A percentile compares a stretch with the other conserved stretches of the same genome.
These are phyloP conservation scores for Operophtera brumata DNA, from an alignment of 2,888 invertebrate species.

Conservation along the genomic window DNA sequence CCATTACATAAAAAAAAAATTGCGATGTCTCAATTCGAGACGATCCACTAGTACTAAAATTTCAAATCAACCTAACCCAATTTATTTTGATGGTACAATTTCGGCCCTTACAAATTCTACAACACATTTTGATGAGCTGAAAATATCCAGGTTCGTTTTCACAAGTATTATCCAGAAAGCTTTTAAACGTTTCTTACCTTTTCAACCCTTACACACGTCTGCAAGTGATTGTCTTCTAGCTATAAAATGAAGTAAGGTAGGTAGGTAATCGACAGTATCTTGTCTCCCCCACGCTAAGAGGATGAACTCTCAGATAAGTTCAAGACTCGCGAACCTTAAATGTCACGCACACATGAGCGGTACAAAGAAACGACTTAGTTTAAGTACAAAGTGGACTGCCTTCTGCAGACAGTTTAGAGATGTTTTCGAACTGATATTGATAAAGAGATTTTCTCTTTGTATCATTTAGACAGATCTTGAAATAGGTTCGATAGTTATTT, in stretches of 20 bases:
- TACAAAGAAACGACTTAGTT: constrained; percentile 13
- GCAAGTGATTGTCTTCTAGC: constrained; percentile 4
- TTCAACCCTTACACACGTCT: neutral
- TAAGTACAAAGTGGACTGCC: constrained; percentile 14
- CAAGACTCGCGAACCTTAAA: constrained; percentile 13
- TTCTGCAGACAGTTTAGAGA: constrained; percentile 11
- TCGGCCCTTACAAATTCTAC: neutral
- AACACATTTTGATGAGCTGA: neutral
- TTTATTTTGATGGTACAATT: too few species aligned
- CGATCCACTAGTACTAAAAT: too few species aligned
- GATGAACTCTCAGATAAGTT: constrained; percentile 11
- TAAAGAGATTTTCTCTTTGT: constrained; percentile 8
- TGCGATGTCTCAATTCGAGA: too few species aligned
- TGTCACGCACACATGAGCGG: constrained; percentile 16
- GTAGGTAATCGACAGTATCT: constrained; percentile 8
- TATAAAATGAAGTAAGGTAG: neutral
- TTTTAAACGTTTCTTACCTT: neutral
- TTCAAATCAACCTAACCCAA: too few species aligned
- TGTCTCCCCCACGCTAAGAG: constrained; percentile 11
- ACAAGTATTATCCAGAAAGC: neutral
- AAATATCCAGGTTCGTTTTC: too few species aligned
- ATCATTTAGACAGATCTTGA: constrained; percentile 5
- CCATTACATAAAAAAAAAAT: too few species aligned
- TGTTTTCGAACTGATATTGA: constrained; percentile 4
- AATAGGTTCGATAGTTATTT: too few species aligned